phyloP scores from a whole-genome alignment of 2,888 invertebrate species.

The Drosophila acutilabella region DNA sequence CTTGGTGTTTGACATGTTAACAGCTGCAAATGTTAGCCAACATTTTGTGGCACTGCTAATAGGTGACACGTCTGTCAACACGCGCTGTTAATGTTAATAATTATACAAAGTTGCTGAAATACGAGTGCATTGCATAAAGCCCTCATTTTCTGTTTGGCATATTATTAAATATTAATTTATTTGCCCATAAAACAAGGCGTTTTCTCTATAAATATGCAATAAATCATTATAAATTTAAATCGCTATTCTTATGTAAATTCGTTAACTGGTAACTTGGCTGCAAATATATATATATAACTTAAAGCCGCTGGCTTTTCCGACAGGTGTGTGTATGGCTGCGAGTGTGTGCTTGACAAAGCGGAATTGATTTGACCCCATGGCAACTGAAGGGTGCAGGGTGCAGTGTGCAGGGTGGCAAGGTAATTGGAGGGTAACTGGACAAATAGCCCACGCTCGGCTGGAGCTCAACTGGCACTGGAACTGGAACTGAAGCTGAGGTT shows the following conservation, averaged over 20 bases:
- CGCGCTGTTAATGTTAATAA: neutral
- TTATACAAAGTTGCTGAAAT: neutral
- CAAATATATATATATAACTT: conserved; percentile 22
- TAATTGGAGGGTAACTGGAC: conserved; percentile 35
- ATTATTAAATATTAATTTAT: neutral
- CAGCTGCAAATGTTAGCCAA: no score
- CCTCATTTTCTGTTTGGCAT: conserved; percentile 27
- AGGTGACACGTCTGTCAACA: neutral
- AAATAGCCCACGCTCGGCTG: conserved; percentile 66
- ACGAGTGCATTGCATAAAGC: conserved; percentile 5
- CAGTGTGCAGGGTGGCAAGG: neutral
- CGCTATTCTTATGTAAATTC: conserved; percentile 4
- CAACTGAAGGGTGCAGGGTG: neutral
- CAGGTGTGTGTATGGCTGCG: conserved; percentile 42
- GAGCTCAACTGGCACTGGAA: conserved; percentile 17
- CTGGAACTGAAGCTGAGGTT: neutral
- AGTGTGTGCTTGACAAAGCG: conserved; percentile 66
- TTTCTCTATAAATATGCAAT: conserved; percentile 27
- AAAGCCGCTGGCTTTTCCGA: conserved; percentile 63
- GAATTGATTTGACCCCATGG: conserved; percentile 65
- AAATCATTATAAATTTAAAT: conserved; percentile 37
- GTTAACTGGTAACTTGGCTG: neutral
- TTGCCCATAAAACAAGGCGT: conserved; percentile 8
- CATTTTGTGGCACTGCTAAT: neutral
- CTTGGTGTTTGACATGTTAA: no score